Evolutionary conservation across 2,888 invertebrate species (phyloP).

Genomic region (Parnassius mnemosyne): DNA sequence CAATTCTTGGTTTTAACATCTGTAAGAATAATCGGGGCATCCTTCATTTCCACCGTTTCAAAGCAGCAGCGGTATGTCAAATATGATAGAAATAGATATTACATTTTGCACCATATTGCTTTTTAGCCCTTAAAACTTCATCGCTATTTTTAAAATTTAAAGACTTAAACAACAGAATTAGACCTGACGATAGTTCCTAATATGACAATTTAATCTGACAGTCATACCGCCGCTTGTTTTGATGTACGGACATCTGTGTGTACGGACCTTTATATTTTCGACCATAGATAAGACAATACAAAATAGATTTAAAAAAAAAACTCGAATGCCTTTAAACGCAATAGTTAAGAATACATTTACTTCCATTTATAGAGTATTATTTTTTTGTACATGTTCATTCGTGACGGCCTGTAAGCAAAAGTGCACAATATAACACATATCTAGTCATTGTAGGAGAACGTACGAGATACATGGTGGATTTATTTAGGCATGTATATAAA

Average conservation of each 20-base stretch:
- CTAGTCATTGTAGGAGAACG: conserved; percentile 75
- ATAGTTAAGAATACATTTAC: conserved; percentile 73
- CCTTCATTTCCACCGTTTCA: conserved; percentile 4
- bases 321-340: conserved; percentile 73
- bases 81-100: not conserved
- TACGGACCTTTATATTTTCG: conserved; percentile 53
- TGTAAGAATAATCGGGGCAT: conserved; percentile 6
- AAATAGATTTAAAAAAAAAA: conserved; percentile 62
- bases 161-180: conserved; percentile 30
- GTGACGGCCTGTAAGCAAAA: conserved; percentile 51
- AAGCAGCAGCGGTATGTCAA: conserved; percentile 17
- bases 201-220: conserved; percentile 1
- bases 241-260: conserved; percentile 14
- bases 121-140: no score
- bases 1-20: not conserved
- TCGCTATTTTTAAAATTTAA: not conserved
- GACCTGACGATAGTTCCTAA: conserved; percentile 24
- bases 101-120: no score
- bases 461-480: conserved; percentile 49
- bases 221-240: conserved; percentile 30
- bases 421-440: conserved; percentile 77
- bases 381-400: conserved; percentile 63
- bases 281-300: conserved; percentile 80
- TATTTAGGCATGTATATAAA: conserved; percentile 65
- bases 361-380: conserved; percentile 68